Evolutionary conservation across 2,797 vertebrate species (phyloP).

Genomic region (Xenops minutus): DNA sequence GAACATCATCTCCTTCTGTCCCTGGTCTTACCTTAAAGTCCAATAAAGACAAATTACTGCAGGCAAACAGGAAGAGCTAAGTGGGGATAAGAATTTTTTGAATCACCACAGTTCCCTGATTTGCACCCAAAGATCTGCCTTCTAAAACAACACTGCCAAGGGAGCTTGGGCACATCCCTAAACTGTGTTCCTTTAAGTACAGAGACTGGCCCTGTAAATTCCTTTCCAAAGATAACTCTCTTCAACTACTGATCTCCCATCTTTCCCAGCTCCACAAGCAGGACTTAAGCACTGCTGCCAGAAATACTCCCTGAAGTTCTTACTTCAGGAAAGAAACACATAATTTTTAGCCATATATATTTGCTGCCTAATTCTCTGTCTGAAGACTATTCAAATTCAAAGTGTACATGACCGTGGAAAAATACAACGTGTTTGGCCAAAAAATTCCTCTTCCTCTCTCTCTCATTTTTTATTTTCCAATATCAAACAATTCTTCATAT

Average conservation of each 20-base stretch:
- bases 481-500: neutral
- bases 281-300: neutral
- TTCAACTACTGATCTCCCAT: neutral
- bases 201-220: rapidly evolving
- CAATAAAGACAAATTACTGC: neutral
- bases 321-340: neutral
- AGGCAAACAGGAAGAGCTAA: neutral
- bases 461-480: neutral
- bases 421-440: neutral
- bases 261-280: neutral
- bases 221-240: neutral
- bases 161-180: neutral
- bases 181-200: neutral
- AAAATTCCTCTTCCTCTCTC: neutral
- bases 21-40: neutral
- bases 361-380: neutral
- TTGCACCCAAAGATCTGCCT: neutral
- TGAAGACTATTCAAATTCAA: neutral
- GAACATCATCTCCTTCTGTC: neutral
- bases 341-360: neutral
- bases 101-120: neutral
- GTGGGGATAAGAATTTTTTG: neutral
- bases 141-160: neutral
- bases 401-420: neutral
- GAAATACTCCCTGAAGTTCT: neutral